Percentiles rank a stretch among this genome's conserved stretches.
Conservation (phyloP, 2,888 invertebrate genomes). For the Drosophila villosipedis region DNA sequence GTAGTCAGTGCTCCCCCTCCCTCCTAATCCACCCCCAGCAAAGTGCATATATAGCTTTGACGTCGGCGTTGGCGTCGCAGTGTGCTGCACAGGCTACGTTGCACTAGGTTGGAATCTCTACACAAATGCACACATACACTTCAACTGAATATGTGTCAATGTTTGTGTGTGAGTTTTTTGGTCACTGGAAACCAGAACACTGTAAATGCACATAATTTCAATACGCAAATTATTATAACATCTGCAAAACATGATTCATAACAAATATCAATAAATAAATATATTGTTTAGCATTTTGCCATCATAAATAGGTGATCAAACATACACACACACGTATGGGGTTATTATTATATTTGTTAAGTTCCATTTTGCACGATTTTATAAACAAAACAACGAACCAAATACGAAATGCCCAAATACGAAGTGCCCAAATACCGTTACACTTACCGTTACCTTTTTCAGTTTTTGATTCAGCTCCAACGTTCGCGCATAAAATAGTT, state of each 20-base stretch:
- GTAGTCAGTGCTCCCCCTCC: constrained; percentile 13
- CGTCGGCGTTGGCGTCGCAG: constrained; percentile 5
- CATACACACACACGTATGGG: neutral
- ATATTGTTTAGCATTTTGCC: constrained; percentile 18
- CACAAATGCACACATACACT: neutral
- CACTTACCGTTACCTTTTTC: constrained; percentile 2
- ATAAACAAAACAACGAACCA: constrained; percentile 36
- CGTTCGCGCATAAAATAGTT: constrained; percentile 35
- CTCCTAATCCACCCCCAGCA: neutral
- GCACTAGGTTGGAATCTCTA: constrained; percentile 8
- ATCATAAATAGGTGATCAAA: constrained; percentile 12
- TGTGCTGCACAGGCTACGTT: constrained; percentile 20
- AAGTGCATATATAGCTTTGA: neutral
- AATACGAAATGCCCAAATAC: constrained; percentile 1
- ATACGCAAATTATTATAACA: neutral
- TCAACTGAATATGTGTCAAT: neutral
- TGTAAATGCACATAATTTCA: neutral
- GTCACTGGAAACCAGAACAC: constrained; percentile 1
- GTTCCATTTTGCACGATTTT: constrained; percentile 29
- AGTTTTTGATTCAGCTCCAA: neutral
- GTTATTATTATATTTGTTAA: constrained; percentile 10
- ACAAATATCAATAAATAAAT: neutral
- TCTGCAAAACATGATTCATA: neutral
- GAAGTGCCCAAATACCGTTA: neutral
- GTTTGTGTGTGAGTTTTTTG: neutral